Percentiles rank a stretch among this genome's conserved stretches.
Evolutionary conservation across 2,797 vertebrate genomes (phyloP).

Genomic region (Yasuhikotakia modesta): DNA sequence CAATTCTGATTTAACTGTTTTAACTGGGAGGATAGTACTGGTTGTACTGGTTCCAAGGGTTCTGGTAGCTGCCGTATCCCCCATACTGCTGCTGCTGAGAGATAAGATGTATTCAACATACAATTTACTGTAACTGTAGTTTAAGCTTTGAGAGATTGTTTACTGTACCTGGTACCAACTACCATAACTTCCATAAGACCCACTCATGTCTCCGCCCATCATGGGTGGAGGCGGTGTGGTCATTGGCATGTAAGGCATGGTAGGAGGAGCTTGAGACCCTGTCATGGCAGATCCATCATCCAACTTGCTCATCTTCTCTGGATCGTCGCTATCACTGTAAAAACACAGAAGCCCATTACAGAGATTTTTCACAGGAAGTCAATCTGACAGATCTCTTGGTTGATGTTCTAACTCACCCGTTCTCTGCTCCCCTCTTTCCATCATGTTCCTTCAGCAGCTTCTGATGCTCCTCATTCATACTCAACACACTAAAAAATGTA

Average conservation of each 20-base stretch:
- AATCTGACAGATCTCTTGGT: neutral
- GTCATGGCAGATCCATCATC: slow-evolving; percentile 69
- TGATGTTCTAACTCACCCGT: slow-evolving; percentile 71
- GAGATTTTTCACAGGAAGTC: neutral
- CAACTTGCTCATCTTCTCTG: slow-evolving; percentile 73
- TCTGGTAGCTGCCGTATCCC: slow-evolving; percentile 77
- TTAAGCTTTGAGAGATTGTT: neutral
- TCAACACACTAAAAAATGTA: slow-evolving; percentile 74
- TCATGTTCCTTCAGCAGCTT: slow-evolving; percentile 79
- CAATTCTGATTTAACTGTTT: slow-evolving; percentile 8
- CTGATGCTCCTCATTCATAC: slow-evolving; percentile 83
- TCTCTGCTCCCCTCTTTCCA: slow-evolving; percentile 77
- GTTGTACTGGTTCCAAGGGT: slow-evolving; percentile 83
- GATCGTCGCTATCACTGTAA: slow-evolving; percentile 70
- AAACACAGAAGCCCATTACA: neutral
- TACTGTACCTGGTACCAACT: slow-evolving; percentile 82
- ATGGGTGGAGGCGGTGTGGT: slow-evolving; percentile 73
- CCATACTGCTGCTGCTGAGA: slow-evolving; percentile 74
- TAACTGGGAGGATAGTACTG: slow-evolving; percentile 83
- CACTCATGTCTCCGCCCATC: slow-evolving; percentile 69
- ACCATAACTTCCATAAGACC: slow-evolving; percentile 73
- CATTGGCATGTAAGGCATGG: slow-evolving; percentile 71
- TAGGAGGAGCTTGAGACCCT: slow-evolving; percentile 56
- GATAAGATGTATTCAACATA: slow-evolving; percentile 7
- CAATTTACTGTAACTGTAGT: neutral